These are phyloP conservation scores for Tetragonula carbonaria DNA, from an alignment of 2,888 invertebrate species.

Conservation along the genomic window DNA sequence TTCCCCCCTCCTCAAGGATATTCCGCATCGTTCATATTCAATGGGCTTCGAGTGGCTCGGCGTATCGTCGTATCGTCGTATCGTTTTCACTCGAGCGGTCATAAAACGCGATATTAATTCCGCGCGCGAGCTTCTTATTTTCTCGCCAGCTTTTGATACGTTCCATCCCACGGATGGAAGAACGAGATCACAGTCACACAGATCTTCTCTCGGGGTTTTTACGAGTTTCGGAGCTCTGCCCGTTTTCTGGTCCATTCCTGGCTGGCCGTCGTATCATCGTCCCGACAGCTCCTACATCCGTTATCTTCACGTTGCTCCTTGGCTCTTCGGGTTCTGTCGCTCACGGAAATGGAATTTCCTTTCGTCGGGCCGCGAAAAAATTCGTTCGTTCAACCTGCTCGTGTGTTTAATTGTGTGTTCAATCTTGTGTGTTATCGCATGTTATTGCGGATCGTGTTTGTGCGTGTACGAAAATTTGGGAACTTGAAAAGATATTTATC, in stretches of 20 bases:
- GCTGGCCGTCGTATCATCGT: conserved; percentile 8
- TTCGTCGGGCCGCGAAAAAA: conserved; percentile 77
- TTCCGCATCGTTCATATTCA: conserved; percentile 28
- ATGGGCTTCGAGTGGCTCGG: conserved; percentile 7
- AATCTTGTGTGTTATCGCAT: too few species aligned
- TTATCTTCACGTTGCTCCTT: conserved; percentile 51
- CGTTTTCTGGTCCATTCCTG: conserved; percentile 10
- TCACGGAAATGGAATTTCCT: conserved; percentile 78
- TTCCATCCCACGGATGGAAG: conserved; percentile 33
- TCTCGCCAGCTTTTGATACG: conserved; percentile 48
- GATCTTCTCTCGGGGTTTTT: conserved; percentile 67
- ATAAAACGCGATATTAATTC: conserved; percentile 63
- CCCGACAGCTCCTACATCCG: conserved; percentile 40
- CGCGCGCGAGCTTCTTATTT: conserved; percentile 60
- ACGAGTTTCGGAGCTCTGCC: conserved; percentile 47
- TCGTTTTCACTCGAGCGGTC: conserved; percentile 11
- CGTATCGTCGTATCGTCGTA: conserved; percentile 4
- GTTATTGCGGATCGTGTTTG: too few species aligned
- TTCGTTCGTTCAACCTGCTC: conserved; percentile 82
- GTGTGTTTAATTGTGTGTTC: background rate
- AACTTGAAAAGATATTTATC: too few species aligned
- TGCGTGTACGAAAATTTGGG: too few species aligned
- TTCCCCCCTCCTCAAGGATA: background rate
- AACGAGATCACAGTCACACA: conserved; percentile 42
- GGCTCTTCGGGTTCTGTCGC: conserved; percentile 55